Percentiles rank a stretch among this genome's conserved stretches.
phyloP scores from a whole-genome alignment of 2,113 vertebrate genomes.

The Rattus rattus region DNA sequence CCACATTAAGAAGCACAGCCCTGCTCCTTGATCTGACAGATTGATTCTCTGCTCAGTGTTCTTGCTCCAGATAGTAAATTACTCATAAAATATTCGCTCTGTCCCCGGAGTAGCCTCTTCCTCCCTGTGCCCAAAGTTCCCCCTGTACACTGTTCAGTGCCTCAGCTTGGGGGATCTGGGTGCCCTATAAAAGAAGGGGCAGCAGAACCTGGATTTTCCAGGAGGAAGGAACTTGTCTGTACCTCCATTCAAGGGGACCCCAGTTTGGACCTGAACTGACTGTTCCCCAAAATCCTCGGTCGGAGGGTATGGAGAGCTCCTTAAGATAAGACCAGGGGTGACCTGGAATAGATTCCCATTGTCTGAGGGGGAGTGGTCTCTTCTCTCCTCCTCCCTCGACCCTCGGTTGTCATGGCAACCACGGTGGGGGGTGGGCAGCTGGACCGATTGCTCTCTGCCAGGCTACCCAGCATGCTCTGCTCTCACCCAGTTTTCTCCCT shows the following conservation, averaged over 20 bases:
- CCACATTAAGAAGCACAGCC: slow-evolving; percentile 81
- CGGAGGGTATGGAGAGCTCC: accelerated
- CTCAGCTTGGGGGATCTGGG: slow-evolving; percentile 38
- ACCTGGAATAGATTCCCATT: slow-evolving; percentile 72
- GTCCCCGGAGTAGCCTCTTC: slow-evolving; percentile 80
- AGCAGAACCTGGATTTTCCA: background rate
- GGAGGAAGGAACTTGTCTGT: background rate
- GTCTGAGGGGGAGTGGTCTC: slow-evolving; percentile 75
- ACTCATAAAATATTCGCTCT: slow-evolving; percentile 89
- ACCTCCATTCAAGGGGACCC: background rate
- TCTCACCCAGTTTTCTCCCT: slow-evolving; percentile 79
- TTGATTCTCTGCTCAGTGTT: slow-evolving; percentile 83
- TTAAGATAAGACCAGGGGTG: slow-evolving; percentile 67
- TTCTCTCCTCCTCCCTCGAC: slow-evolving; percentile 38
- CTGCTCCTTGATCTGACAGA: slow-evolving; percentile 62
- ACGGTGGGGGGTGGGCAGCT: slow-evolving; percentile 62
- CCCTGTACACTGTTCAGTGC: slow-evolving; percentile 79
- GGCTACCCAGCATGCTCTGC: slow-evolving; percentile 78
- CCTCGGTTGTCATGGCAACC: slow-evolving; percentile 71
- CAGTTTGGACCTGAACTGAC: background rate
- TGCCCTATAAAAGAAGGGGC: background rate
- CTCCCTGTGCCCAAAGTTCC: slow-evolving; percentile 70
- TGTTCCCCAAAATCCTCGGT: accelerated
- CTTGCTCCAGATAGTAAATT: slow-evolving; percentile 90
- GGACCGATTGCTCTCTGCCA: slow-evolving; percentile 66